A percentile compares a stretch with the other conserved stretches of the same genome.
Evolutionary conservation across 2,888 invertebrate species (phyloP).

Genomic region (Melanostoma mellinum): DNA sequence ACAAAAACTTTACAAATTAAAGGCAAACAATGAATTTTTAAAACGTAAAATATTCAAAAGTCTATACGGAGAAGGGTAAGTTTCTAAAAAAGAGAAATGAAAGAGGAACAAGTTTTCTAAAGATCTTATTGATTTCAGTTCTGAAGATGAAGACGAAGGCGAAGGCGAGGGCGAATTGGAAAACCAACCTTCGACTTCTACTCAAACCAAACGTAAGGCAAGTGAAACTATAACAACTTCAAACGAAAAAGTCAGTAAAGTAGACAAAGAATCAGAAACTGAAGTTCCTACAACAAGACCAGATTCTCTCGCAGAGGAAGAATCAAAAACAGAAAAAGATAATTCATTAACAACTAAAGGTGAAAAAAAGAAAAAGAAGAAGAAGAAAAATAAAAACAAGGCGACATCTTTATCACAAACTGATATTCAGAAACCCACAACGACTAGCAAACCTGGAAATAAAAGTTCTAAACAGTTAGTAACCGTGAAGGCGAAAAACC

Average conservation of each 20-base stretch:
- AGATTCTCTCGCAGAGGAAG: constrained; percentile 15
- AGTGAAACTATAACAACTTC: constrained; percentile 34
- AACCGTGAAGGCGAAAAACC: constrained; percentile 13
- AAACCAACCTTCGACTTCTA: not conserved
- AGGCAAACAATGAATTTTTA: constrained; percentile 87
- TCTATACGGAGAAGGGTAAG: constrained; percentile 84
- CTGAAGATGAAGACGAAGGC: constrained; percentile 78
- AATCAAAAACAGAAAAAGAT: constrained; percentile 20
- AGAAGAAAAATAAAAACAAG: constrained; percentile 76
- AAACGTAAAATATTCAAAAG: constrained; percentile 92
- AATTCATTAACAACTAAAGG: constrained; percentile 50
- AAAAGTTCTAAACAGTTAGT: not conserved
- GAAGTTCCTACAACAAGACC: constrained; percentile 1
- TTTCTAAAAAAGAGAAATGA: constrained; percentile 12
- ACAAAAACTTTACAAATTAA: constrained; percentile 88
- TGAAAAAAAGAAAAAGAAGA: constrained; percentile 70
- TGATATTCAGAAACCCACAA: constrained; percentile 3
- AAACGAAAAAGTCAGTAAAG: not conserved
- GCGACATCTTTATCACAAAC: not conserved
- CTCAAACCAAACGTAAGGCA: constrained; percentile 17
- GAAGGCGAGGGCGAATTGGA: constrained; percentile 10
- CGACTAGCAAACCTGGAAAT: not conserved
- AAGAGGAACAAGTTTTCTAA: constrained; percentile 22
- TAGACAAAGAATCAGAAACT: constrained; percentile 35
- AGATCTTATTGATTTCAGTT: constrained; percentile 73